Conservation (phyloP, 2,113 vertebrate species). For the Sterrhoptilus dennistouni region DNA sequence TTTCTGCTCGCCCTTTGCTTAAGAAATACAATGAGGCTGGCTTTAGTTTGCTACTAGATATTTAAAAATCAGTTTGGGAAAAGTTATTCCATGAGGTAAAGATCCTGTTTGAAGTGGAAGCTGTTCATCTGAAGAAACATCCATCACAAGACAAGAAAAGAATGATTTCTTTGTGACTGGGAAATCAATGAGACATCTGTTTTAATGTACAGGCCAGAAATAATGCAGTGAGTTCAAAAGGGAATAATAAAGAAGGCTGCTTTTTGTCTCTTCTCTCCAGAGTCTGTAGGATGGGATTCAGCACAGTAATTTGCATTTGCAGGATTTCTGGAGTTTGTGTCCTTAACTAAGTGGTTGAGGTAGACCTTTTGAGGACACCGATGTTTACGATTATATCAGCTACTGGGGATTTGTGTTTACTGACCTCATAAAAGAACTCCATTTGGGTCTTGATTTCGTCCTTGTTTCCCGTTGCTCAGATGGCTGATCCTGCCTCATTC, state of each 20-base stretch:
- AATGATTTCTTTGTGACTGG: slow-evolving; percentile 63
- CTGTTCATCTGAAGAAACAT: slow-evolving; percentile 49
- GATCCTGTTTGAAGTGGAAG: slow-evolving; percentile 7
- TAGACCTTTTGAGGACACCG: neutral
- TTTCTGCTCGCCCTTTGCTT: neutral
- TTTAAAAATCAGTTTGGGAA: slow-evolving; percentile 18
- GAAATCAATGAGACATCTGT: slow-evolving; percentile 66
- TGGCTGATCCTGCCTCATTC: fast-evolving
- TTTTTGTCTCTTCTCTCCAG: slow-evolving; percentile 11
- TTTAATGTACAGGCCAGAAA: slow-evolving; percentile 51
- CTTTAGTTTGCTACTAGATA: slow-evolving; percentile 22
- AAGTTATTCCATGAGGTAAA: slow-evolving; percentile 52
- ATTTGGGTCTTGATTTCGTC: neutral
- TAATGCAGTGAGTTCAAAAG: slow-evolving; percentile 46
- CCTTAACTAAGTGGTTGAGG: neutral
- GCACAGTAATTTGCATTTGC: neutral
- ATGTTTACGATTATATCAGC: neutral
- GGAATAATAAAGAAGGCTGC: neutral
- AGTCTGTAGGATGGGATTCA: neutral
- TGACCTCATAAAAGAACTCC: neutral
- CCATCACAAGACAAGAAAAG: slow-evolving; percentile 42
- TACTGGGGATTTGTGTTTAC: neutral
- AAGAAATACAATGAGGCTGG: neutral
- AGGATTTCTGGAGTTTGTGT: neutral
- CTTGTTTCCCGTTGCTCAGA: neutral